Conservation (phyloP, 2,888 invertebrate genomes). For the Harpalus rufipes region DNA sequence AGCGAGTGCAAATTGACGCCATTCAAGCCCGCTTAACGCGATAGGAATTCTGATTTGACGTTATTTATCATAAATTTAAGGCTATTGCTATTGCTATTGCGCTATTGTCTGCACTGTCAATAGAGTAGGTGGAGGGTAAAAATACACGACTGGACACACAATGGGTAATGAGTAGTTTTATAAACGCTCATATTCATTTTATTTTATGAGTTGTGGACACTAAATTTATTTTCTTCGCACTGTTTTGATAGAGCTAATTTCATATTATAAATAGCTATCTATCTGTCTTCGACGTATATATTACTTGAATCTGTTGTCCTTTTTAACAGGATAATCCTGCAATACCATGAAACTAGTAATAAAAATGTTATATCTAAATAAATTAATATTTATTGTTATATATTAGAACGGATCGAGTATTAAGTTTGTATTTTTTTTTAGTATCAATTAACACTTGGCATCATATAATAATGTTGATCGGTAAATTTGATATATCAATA, state of each 20-base stretch:
- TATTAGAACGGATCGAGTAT: too few relatives aligned
- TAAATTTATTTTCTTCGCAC: not conserved
- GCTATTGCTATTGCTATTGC: slow-evolving; percentile 71
- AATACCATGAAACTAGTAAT: too few relatives aligned
- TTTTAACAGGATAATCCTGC: too few relatives aligned
- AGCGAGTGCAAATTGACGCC: slow-evolving; percentile 75
- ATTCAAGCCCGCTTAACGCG: slow-evolving; percentile 75
- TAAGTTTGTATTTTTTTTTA: too few relatives aligned
- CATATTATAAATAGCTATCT: too few relatives aligned
- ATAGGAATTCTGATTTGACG: slow-evolving; percentile 76
- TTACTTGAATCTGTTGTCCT: too few relatives aligned
- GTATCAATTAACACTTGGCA: too few relatives aligned
- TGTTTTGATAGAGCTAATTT: not conserved
- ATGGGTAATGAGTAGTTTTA: slow-evolving; percentile 42
- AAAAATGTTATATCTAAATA: too few relatives aligned
- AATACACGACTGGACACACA: slow-evolving; percentile 20
- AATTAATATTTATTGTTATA: too few relatives aligned
- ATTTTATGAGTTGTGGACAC: not conserved
- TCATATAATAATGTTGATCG: too few relatives aligned
- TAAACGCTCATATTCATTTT: slow-evolving; percentile 5
- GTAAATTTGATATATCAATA: too few relatives aligned
- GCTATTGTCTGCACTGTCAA: slow-evolving; percentile 68
- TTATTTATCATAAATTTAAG: slow-evolving; percentile 74
- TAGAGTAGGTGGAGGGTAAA: slow-evolving; percentile 14
- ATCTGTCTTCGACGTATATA: too few relatives aligned